Evolutionary conservation across 2,888 invertebrate species (phyloP), one percentile per base, ranked within the genome.

Genomic region (Kryphioiulus occultus): DNA sequence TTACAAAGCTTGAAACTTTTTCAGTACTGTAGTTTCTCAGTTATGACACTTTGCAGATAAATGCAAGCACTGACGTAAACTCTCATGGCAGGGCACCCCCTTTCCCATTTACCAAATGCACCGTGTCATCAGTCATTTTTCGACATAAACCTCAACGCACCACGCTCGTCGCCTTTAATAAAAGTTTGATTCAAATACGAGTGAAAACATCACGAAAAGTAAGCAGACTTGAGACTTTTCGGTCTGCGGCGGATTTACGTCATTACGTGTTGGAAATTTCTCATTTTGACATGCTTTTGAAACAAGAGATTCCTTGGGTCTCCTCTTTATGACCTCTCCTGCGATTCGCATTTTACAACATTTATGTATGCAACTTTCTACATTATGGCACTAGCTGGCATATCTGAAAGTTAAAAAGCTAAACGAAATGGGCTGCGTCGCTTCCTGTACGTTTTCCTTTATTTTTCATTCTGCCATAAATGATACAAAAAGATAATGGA

Each of bases 241-340:
- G 59, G 59, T 59, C 59, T 59, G 59, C 59, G 59, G 59, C 59
- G 59, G 59, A 59, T 59, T 59, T 59, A 59, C 59, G 59, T 59
- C 59, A 59, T 59, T 59, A 59, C 19, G n/a, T 59, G 59, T 59
- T 59, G 59, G 59, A 59, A 59, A 59, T 59, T 53, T 59, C 59
- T 59, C 59, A 59, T n/a, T 59, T 59, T 59, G 59, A 59, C 59
- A n/a, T 59, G 59, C 59, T 59, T 59, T 59, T 59, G 59, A 59
- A 59, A 59, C 22, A n/a, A 59, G 59, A 59, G n/a, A 59, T 59
- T 59, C 19, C 59, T 59, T 9, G 59, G 59, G n/a, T 59, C 59
- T 59, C 22, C 59, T 59, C 59, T 59, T 59, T 59, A 59, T 59
- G 59, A 59, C 59, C 59, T 59, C 59, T 59, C 19, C 9, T 59